Conservation (phyloP, 2,797 vertebrate genomes). For the Mormyrus proboscirostris region DNA sequence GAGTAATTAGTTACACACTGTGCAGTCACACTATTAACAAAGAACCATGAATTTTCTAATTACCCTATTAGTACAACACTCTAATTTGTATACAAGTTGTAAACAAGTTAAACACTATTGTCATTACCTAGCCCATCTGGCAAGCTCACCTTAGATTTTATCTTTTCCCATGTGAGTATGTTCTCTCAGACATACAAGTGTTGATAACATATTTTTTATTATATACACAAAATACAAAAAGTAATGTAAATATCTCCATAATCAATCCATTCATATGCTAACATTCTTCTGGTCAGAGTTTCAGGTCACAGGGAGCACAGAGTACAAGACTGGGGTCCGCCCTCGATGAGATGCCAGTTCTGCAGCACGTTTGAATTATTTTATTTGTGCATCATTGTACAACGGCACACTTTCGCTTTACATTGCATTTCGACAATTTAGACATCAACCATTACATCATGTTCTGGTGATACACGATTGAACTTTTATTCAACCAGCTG, state of each 20-base stretch:
- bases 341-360: neutral
- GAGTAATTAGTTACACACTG: conserved; percentile 39
- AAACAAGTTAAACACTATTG: conserved; percentile 38
- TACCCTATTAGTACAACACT: conserved; percentile 45
- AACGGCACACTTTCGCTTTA: neutral
- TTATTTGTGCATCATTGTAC: neutral
- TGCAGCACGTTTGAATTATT: neutral
- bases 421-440: neutral
- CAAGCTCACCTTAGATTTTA: conserved; percentile 17
- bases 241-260: neutral
- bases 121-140: conserved; percentile 37
- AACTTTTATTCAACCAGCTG: neutral
- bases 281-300: neutral
- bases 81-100: conserved; percentile 41
- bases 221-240: neutral
- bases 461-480: neutral
- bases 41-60: conserved; percentile 42
- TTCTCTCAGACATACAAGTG: neutral
- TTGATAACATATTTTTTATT: neutral
- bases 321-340: neutral
- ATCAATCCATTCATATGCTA: neutral
- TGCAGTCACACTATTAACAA: conserved; percentile 42
- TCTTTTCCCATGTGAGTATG: conserved; percentile 18
- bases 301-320: neutral
- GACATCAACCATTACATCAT: neutral